Percentiles rank a stretch among this genome's conserved stretches.
Conservation (phyloP, 2,797 vertebrate species). For the Rhabdomys pumilio region DNA sequence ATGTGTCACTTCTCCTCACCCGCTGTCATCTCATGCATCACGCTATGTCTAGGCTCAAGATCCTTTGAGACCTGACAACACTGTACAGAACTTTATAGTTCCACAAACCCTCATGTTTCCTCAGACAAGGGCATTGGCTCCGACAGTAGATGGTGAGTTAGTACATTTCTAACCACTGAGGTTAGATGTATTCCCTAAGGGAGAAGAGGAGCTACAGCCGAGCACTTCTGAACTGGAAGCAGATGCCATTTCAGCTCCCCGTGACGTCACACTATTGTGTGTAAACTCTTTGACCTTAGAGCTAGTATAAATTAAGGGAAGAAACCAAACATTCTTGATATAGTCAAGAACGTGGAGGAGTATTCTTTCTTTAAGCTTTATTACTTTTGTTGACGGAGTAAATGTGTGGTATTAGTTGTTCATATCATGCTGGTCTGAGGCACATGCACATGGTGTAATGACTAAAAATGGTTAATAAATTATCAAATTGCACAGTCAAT, state of each 20-base stretch:
- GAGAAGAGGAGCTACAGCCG: conserved; percentile 29
- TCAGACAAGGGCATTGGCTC: neutral
- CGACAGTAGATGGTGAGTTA: neutral
- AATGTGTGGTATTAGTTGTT: neutral
- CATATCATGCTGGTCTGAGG: neutral
- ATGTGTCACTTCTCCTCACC: neutral
- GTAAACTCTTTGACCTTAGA: neutral
- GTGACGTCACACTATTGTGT: neutral
- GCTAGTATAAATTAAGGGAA: neutral
- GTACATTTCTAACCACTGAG: conserved; percentile 50
- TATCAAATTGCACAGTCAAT: neutral
- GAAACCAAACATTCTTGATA: neutral
- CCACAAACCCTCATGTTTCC: neutral
- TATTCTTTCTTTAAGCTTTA: neutral
- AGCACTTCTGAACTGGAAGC: neutral
- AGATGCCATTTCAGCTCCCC: neutral
- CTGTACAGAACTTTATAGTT: neutral
- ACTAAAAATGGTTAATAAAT: neutral
- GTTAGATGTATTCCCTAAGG: neutral
- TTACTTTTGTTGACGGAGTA: neutral
- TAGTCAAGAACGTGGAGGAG: neutral
- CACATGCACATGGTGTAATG: neutral
- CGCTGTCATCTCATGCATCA: neutral
- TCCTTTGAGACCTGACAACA: neutral
- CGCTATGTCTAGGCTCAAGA: neutral